Percentiles rank a stretch among this genome's conserved stretches.
Conservation (phyloP, 2,888 invertebrate species). For the Folsomia manolachei region DNA sequence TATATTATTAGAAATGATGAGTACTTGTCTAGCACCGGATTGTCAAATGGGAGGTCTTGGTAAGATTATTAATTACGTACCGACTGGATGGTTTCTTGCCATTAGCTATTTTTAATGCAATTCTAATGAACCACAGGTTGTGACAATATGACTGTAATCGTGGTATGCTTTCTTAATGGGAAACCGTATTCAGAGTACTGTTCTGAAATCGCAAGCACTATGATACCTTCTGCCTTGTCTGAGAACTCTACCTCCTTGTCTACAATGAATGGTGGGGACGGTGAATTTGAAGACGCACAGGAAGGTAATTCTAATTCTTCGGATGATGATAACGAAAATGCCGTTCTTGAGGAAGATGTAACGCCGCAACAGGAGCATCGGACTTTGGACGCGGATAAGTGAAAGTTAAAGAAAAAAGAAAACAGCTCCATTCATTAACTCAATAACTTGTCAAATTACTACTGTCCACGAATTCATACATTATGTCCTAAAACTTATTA, state of each 20-base stretch:
- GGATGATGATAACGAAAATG: constrained; percentile 17
- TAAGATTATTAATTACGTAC: background rate
- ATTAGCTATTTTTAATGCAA: background rate
- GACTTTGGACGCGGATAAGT: background rate
- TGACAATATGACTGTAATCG: constrained; percentile 97
- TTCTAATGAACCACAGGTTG: constrained; percentile 66
- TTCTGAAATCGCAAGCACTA: constrained; percentile 52
- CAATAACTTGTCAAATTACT: background rate
- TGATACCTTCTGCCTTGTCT: constrained; percentile 25
- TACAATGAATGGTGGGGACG: constrained; percentile 7
- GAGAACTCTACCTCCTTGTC: background rate
- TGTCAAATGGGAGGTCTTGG: constrained; percentile 75
- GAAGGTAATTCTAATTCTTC: constrained; percentile 10
- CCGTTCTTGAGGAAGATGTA: background rate
- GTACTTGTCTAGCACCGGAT: constrained; percentile 92
- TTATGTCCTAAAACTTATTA: background rate
- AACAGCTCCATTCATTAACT: background rate
- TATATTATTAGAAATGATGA: constrained; percentile 92
- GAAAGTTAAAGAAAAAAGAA: background rate
- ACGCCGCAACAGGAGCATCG: too few species aligned
- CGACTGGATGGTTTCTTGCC: background rate
- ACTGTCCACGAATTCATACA: background rate
- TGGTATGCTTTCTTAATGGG: constrained; percentile 73
- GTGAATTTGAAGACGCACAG: constrained; percentile 16
- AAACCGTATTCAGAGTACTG: constrained; percentile 57